Evolutionary conservation across 2,888 invertebrate genomes (phyloP).

Genomic region (Eudemis profundana): DNA sequence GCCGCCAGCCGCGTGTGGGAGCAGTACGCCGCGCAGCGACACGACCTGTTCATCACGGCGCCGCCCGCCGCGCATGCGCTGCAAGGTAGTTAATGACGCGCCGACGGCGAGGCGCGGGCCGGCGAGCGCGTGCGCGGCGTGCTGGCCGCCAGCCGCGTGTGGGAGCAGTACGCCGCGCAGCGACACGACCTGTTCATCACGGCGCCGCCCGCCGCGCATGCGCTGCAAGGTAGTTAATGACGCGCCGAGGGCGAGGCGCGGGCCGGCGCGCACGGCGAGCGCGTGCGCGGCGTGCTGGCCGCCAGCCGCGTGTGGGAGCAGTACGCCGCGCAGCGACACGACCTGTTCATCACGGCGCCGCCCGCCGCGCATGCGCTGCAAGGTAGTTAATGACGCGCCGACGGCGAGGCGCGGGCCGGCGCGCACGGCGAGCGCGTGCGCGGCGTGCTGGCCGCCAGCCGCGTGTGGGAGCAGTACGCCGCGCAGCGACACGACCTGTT

Average conservation of each 20-base stretch:
- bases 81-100: constrained; percentile 88
- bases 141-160: constrained; percentile 92
- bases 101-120: too few species aligned
- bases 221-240: constrained; percentile 89
- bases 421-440: constrained; percentile 93
- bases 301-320: constrained; percentile 95
- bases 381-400: constrained; percentile 91
- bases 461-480: constrained; percentile 97
- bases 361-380: constrained; percentile 92
- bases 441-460: constrained; percentile 91
- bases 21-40: constrained; percentile 97
- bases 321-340: constrained; percentile 98
- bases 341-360: constrained; percentile 95
- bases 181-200: constrained; percentile 97
- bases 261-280: constrained; percentile 93
- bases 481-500: constrained; percentile 98
- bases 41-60: constrained; percentile 96
- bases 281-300: constrained; percentile 91
- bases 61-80: constrained; percentile 92
- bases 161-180: constrained; percentile 98
- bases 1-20: constrained; percentile 95
- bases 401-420: constrained; percentile 94
- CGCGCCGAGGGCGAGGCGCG: too few species aligned
- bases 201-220: constrained; percentile 90
- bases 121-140: constrained; percentile 92